Base-by-base conservation (phyloP, 2,797 vertebrate genomes). In the Cirrhinus molitorella region DNA sequence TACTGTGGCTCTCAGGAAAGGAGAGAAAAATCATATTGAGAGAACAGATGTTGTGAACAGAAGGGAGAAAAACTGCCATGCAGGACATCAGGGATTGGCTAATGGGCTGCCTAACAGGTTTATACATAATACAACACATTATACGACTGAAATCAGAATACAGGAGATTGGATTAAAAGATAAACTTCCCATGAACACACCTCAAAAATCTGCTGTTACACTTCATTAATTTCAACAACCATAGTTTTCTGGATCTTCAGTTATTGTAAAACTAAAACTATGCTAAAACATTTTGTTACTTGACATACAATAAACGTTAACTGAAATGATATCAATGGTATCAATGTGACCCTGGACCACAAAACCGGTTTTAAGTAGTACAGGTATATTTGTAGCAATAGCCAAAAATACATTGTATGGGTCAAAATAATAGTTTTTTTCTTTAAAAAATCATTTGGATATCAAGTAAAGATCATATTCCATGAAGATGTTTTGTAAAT, bases 51-150 rank as follows among this genome's bases (percentile, higher is more conserved):
- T 71, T 59, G 37, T 45, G 67, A 47, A 80, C 51, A 45, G 67
- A 81, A 72, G 53, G 65, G 49, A 43, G 51, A 51, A 80, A 81
- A 49, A 47, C 45, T 17, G 67, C 25, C 25, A 57, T 21, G 14
- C 37, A 71, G 17, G 51, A 45, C 34, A 14, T 57, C 28, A 53
- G 25, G 67, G 53, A 61, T 68, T n/a, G 79, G 34, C 49, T 53
- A 21, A 25, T 57, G 65, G 11, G 23, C n/a, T 28, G 34, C 49
- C 77, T 53, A 70, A 51, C 6, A 67, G 79, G 23, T 71, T 34
- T 80, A 12, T 80, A n/a, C 66, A 80, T 57, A 63, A 80, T 71
- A 47, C 66, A 71, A 71, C 79, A 71, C 25, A 81, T 81, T 34
- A 72, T 49, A 23, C 3, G 0, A 34, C 40, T 34, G 25, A 47